Conservation (phyloP, 53 echinoderm and acorn worm species). For the Patiria pectinifera region DNA sequence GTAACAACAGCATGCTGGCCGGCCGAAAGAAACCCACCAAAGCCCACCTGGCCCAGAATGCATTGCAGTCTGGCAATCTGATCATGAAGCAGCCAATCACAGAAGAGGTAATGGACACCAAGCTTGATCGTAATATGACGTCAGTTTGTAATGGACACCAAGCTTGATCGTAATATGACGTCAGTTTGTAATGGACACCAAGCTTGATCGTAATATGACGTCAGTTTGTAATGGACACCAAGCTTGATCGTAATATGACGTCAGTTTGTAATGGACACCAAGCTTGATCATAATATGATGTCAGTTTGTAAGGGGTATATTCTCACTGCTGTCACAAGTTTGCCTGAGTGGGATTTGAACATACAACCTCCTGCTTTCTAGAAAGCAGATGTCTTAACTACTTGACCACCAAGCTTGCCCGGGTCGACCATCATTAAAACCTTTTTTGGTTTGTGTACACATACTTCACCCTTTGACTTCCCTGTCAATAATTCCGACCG, state of each 20-base stretch:
- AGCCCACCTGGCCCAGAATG: conserved; percentile 71
- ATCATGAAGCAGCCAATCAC: conserved; percentile 35
- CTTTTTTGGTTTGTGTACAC: too few relatives aligned
- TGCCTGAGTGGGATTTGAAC: too few relatives aligned
- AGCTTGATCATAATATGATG: background rate
- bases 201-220: background rate
- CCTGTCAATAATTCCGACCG: too few relatives aligned
- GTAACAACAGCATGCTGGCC: conserved; percentile 79
- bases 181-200: background rate
- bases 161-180: background rate
- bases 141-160: background rate
- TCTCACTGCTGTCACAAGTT: too few relatives aligned
- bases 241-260: background rate
- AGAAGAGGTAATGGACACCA: conserved; percentile 24
- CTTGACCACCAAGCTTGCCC: too few relatives aligned
- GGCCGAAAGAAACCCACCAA: conserved; percentile 86
- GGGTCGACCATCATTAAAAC: too few relatives aligned
- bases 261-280: background rate
- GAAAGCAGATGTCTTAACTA: too few relatives aligned
- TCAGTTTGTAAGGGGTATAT: background rate
- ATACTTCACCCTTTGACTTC: too few relatives aligned
- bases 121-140: background rate
- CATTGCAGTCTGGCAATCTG: conserved; percentile 38
- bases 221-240: background rate
- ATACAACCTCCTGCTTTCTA: too few relatives aligned